These are phyloP conservation scores for Willowsia nigromaculata DNA, from an alignment of 2,888 invertebrate genomes.

Conservation along the genomic window DNA sequence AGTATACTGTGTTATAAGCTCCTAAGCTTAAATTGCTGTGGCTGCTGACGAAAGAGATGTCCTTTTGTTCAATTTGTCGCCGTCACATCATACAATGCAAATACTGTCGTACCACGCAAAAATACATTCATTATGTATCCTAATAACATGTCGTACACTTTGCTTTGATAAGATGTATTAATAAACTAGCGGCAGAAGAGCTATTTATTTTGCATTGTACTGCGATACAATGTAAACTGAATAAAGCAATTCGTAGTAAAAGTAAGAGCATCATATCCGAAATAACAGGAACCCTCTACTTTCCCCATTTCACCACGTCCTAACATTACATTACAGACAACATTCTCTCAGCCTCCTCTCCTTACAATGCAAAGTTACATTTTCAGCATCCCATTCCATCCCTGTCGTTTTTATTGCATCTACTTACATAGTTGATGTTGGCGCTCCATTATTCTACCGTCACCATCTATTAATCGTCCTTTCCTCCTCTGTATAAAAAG, in stretches of 20 bases:
- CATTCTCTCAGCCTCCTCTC: neutral
- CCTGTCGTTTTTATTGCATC: slow-evolving; percentile 10
- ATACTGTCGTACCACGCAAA: neutral
- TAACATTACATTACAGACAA: neutral
- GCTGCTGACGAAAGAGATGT: slow-evolving; percentile 12
- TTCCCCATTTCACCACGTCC: neutral
- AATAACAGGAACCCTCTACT: neutral
- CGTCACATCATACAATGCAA: neutral
- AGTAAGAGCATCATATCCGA: neutral
- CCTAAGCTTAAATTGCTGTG: neutral
- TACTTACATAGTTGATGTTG: slow-evolving; percentile 14
- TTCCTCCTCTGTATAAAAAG: slow-evolving; percentile 38
- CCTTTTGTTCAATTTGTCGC: slow-evolving; percentile 16
- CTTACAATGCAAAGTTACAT: neutral
- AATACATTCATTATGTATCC: neutral
- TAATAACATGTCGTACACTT: neutral
- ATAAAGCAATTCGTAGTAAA: neutral
- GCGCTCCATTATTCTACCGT: slow-evolving; percentile 63
- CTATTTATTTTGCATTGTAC: slow-evolving; percentile 6
- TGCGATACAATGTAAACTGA: neutral
- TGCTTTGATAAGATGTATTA: neutral
- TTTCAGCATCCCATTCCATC: slow-evolving; percentile 18
- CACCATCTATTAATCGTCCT: slow-evolving; percentile 64
- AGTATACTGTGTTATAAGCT: neutral
- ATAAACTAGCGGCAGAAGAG: neutral